Percentiles rank a stretch among this genome's conserved stretches.
phyloP scores from a whole-genome alignment of 2,888 invertebrate species.

The Ceriagrion tenellum region DNA sequence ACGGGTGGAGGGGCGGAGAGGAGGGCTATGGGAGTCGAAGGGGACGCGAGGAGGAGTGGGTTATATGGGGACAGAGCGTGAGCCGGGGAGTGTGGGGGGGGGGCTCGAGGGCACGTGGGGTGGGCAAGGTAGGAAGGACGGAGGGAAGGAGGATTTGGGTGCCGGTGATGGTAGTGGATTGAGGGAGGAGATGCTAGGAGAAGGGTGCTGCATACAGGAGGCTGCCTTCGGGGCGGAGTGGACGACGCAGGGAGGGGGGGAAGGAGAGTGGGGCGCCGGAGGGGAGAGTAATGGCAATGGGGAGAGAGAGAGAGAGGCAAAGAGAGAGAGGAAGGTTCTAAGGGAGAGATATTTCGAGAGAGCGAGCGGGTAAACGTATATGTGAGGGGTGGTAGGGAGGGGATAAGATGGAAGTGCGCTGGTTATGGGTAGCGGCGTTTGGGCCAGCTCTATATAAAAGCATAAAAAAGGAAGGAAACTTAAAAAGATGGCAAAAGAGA shows the following conservation, averaged over 20 bases:
- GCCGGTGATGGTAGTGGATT: not conserved
- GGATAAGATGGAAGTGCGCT: constrained; percentile 21
- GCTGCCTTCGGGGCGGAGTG: constrained; percentile 20
- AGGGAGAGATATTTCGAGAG: constrained; percentile 4
- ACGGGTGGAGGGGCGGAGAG: not conserved
- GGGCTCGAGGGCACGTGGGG: no score
- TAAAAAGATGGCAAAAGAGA: constrained; percentile 66
- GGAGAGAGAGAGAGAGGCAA: not conserved
- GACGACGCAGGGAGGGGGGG: not conserved
- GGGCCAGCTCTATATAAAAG: constrained; percentile 62
- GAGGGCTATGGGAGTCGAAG: not conserved
- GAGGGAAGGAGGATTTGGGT: not conserved
- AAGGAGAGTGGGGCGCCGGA: not conserved
- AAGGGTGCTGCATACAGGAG: constrained; percentile 26
- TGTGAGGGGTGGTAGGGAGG: not conserved
- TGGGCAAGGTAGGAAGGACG: not conserved
- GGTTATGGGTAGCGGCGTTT: constrained; percentile 67
- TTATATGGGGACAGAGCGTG: not conserved
- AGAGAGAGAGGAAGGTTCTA: not conserved
- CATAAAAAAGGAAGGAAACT: constrained; percentile 60
- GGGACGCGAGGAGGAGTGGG: not conserved
- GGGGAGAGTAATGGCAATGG: constrained; percentile 29
- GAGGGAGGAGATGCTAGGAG: no score
- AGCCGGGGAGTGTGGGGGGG: not conserved
- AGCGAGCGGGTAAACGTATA: constrained; percentile 30